phyloP scores from a whole-genome alignment of 2,888 invertebrate species.

The Eurois occulta region DNA sequence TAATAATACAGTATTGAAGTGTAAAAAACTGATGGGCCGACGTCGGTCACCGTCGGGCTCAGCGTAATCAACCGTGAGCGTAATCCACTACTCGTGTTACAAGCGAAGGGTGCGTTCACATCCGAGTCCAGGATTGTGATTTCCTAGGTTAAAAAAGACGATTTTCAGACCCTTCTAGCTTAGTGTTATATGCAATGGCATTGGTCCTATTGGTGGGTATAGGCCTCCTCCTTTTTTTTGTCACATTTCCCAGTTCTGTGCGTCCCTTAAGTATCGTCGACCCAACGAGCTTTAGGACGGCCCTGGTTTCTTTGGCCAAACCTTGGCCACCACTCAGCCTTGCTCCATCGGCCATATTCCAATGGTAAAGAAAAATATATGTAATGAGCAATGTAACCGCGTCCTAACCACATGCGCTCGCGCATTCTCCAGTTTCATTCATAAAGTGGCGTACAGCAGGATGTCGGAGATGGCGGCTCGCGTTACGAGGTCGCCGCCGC shows the following conservation, averaged over 20 bases:
- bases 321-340: too few relatives aligned
- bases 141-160: neutral
- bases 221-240: too few relatives aligned
- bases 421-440: slow-evolving; percentile 75
- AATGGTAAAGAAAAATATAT: neutral
- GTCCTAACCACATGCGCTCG: slow-evolving; percentile 56
- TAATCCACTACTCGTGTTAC: slow-evolving; percentile 70
- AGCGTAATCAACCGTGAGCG: slow-evolving; percentile 66
- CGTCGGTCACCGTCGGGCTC: slow-evolving; percentile 50
- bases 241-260: too few relatives aligned
- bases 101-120: slow-evolving; percentile 48
- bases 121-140: neutral
- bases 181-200: neutral
- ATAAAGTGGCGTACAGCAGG: slow-evolving; percentile 73
- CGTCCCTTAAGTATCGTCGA: too few relatives aligned
- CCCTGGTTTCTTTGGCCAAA: too few relatives aligned
- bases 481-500: slow-evolving; percentile 71
- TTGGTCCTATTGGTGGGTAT: too few relatives aligned
- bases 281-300: too few relatives aligned
- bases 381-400: slow-evolving; percentile 29
- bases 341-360: too few relatives aligned
- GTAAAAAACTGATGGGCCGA: slow-evolving; percentile 51
- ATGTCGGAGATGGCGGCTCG: slow-evolving; percentile 73
- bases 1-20: slow-evolving; percentile 46
- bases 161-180: neutral